phyloP scores from a whole-genome alignment of 2,888 invertebrate genomes.

The Phyllotreta cruciferae region DNA sequence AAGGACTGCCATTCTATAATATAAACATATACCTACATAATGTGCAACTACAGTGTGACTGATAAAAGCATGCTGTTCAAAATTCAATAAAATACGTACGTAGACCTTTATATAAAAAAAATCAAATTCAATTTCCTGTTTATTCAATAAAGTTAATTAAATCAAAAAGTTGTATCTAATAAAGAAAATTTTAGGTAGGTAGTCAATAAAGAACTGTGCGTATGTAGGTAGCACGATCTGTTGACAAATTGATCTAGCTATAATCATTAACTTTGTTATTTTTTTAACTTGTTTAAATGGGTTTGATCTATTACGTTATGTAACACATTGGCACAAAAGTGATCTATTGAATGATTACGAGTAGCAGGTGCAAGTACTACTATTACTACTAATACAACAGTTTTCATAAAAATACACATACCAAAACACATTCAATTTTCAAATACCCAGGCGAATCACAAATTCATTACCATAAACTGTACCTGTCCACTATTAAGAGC shows the following conservation, averaged over 20 bases:
- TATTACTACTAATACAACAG: no score
- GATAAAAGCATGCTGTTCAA: neutral
- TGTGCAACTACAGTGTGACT: neutral
- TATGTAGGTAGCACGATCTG: slow-evolving; percentile 29
- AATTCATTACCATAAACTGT: no score
- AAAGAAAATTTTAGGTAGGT: slow-evolving; percentile 36
- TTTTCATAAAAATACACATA: no score
- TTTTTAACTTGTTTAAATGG: slow-evolving; percentile 35
- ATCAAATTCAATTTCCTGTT: slow-evolving; percentile 26
- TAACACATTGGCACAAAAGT: no score
- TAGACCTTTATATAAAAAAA: slow-evolving; percentile 9
- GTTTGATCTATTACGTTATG: slow-evolving; percentile 22
- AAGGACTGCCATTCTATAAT: slow-evolving; percentile 32
- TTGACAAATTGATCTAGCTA: slow-evolving; percentile 33
- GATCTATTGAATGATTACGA: no score
- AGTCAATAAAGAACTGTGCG: slow-evolving; percentile 27
- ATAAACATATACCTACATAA: neutral
- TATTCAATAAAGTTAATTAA: slow-evolving; percentile 16
- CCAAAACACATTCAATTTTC: no score
- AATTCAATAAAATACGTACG: neutral
- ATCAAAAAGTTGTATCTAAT: slow-evolving; percentile 26
- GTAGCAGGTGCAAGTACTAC: no score
- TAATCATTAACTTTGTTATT: slow-evolving; percentile 32
- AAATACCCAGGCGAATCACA: no score
- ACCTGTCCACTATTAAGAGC: no score